Percentiles rank a stretch among this genome's conserved stretches.
These are phyloP conservation scores for Hystrix brachyura DNA, from an alignment of 2,113 vertebrate genomes.

Conservation along the genomic window DNA sequence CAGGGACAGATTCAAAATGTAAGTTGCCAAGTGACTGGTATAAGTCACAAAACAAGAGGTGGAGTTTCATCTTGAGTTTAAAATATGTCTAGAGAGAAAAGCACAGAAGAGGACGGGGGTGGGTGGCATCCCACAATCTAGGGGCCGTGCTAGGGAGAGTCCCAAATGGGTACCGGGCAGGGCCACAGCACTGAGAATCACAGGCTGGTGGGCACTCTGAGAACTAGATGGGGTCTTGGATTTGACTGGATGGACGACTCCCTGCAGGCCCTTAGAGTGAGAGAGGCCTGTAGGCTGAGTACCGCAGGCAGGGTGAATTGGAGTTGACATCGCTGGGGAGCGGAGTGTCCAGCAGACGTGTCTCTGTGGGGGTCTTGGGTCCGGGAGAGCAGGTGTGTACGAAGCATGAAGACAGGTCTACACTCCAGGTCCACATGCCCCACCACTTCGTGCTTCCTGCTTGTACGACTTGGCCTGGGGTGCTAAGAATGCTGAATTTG, in stretches of 20 bases:
- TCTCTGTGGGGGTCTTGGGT: not conserved
- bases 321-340: fast-evolving
- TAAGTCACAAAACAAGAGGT: not conserved
- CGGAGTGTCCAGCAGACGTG: not conserved
- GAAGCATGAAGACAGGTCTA: not conserved
- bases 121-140: not conserved
- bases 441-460: fast-evolving
- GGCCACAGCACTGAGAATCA: not conserved
- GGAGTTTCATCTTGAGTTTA: not conserved
- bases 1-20: not conserved
- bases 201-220: not conserved
- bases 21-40: not conserved
- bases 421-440: not conserved
- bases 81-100: not conserved
- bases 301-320: no score
- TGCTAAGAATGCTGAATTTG: fast-evolving
- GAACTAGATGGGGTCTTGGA: fast-evolving
- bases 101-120: not conserved
- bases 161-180: no score
- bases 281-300: fast-evolving
- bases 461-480: not conserved
- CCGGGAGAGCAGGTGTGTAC: not conserved
- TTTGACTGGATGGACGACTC: fast-evolving
- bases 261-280: not conserved
- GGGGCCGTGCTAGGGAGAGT: not conserved